Evolutionary conservation across 2,888 invertebrate species (phyloP), one percentile per base, ranked within the genome.

Genomic region (Merodon equestris): DNA sequence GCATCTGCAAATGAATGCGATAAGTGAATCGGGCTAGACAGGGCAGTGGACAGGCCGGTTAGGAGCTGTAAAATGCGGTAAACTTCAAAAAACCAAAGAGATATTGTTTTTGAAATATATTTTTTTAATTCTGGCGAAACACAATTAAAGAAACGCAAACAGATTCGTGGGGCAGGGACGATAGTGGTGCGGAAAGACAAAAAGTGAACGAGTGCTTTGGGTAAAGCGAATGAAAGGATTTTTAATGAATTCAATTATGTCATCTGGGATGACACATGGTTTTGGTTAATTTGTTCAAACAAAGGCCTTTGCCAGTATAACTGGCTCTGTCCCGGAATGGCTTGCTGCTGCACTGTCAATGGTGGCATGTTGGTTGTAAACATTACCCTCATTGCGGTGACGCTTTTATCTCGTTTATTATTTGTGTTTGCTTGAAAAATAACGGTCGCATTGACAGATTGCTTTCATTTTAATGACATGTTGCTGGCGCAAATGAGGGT

Each of bases 241-340:
- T 76, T 72, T 66, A 76, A 66, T 76, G 50, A 76, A 76, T 76
- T 71, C 53, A 72, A 72, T 76, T 66, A 72, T 76, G 66, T 72
- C 76, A 67, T 76, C 76, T 72, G 64, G 45, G 48, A 60, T 76
- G 66, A 76, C 72, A 66, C 50, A 66, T 76, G 66, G 48, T 51
- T 58, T 66, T 56, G 72, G 47, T 76, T 67, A 72, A 60, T 66
- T 72, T 61, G 45, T 38, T 60, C 36, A 19, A 68, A 68, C 48
- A 57, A 57, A 60, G 50, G 14, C 51, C 44, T 13, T 27, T 4
- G 53, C n/a, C 27, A 27, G n/a, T n/a, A n/a, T n/a, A n/a, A n/a
- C n/a, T n/a, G n/a, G n/a, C n/a, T n/a, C n/a, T 7, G 27, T 2
- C 27, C 7, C 27, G 27, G 27, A 27, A 7, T 7, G 27, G 27